Conservation (phyloP, 2,888 invertebrate species). For the Amphimallon solstitiale region DNA sequence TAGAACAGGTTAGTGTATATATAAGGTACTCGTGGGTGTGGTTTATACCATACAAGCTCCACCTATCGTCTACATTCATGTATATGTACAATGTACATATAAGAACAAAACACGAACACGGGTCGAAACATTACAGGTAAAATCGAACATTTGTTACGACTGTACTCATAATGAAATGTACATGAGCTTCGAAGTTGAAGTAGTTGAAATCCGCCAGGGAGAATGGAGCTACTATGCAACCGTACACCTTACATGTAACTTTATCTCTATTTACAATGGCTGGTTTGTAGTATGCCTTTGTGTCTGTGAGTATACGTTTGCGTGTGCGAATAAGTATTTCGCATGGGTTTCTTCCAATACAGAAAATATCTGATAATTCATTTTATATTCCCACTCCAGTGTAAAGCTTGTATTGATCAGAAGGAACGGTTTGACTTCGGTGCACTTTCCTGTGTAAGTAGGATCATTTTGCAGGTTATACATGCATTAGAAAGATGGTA, state of each 20-base stretch:
- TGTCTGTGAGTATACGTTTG: not conserved
- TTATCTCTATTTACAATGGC: constrained; percentile 24
- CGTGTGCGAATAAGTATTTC: no score
- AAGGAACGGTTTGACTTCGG: no score
- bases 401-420: no score
- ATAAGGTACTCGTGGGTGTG: constrained; percentile 57
- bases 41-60: constrained; percentile 43
- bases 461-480: no score
- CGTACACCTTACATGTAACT: constrained; percentile 31
- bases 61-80: constrained; percentile 18
- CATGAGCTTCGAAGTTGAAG: constrained; percentile 49
- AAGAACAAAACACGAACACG: constrained; percentile 7
- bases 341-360: no score
- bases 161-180: constrained; percentile 52
- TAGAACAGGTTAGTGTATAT: constrained; percentile 57
- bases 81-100: not conserved
- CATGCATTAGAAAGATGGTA: no score
- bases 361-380: no score
- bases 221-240: constrained; percentile 33
- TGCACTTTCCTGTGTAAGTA: no score
- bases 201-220: constrained; percentile 8
- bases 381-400: no score
- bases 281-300: not conserved
- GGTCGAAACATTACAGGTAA: constrained; percentile 48
- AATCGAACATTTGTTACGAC: constrained; percentile 57